Percentiles rank a stretch among this genome's conserved stretches.
phyloP scores from a whole-genome alignment of 2,888 invertebrate genomes.

The Pelosia muscerda region DNA sequence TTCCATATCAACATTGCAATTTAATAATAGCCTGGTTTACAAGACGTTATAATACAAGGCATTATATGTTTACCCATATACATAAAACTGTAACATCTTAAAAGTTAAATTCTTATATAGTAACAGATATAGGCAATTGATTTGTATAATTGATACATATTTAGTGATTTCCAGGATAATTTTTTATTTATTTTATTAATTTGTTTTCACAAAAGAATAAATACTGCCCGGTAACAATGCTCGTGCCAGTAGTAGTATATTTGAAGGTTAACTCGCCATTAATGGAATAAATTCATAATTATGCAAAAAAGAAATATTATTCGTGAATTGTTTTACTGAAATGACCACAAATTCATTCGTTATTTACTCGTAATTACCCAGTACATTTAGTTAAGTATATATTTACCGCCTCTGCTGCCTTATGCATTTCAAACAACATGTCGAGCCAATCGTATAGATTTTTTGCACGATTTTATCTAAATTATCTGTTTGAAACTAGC shows the following conservation, averaged over 20 bases:
- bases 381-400: constrained; percentile 38
- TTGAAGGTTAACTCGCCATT: background rate
- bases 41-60: constrained; percentile 1
- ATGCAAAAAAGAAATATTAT: background rate
- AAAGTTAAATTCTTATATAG: background rate
- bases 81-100: background rate
- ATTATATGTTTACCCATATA: background rate
- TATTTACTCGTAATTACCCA: constrained; percentile 20
- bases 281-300: background rate
- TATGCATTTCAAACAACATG: too few relatives aligned
- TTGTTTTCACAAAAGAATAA: background rate
- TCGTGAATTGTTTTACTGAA: background rate
- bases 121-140: background rate
- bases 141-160: background rate
- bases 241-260: background rate
- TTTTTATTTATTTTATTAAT: background rate
- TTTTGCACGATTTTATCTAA: too few relatives aligned
- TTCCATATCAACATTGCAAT: background rate
- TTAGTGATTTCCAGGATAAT: background rate
- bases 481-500: too few relatives aligned
- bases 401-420: constrained; percentile 33
- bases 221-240: background rate
- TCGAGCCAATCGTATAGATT: too few relatives aligned
- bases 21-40: background rate
- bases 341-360: background rate